Base-by-base conservation (phyloP, 2,113 vertebrate species). In the Cyrtonyx montezumae region DNA sequence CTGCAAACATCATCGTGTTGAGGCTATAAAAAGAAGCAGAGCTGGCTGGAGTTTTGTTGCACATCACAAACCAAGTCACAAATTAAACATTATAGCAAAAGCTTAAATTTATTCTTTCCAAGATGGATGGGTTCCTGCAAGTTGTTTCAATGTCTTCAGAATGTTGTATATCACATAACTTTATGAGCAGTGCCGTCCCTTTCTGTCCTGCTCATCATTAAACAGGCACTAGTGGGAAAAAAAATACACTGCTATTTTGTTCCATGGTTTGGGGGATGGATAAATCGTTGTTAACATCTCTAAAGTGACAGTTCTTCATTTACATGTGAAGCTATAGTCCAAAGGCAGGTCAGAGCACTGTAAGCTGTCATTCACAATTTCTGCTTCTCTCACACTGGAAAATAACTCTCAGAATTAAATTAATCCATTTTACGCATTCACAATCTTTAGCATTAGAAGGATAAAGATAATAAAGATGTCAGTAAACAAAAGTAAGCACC, bases 401-500 rank as follows among this genome's bases (percentile, higher is more conserved):
- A 84, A 43, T 81, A 84, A 84, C 13, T 61, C 66, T 81, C 55
- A 79, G 40, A 91, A 84, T 32, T 3, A 89, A 69, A 84, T 51
- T 18, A 65, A 88, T 84, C 79, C 23, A 79, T 79, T 79, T 92
- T 87, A 46, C 43, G 65, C 0, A 0, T 51, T 78, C 79, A 53
- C 5, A 75, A 36, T 36, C 43, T 36, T 81, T 78, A 56, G 34
- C 55, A 92, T 65, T 22, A 25, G 30, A 22, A 16, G 30, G 25
- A 16, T 68, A 74, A 85, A 87, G 75, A 69, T 42, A 87, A 62
- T 42, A 76, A 40, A 19, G 67, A 59, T n/a, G 11, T 7, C 51
- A 83, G 34, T 88, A 93, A 91, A 79, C 68, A 79, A 56, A 83
- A 93, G 32, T 18, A 89, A 92, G 42, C 22, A 67, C 34, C 73